These are phyloP conservation scores for Mus spretus DNA, from an alignment of 2,797 vertebrate genomes.

Conservation along the genomic window DNA sequence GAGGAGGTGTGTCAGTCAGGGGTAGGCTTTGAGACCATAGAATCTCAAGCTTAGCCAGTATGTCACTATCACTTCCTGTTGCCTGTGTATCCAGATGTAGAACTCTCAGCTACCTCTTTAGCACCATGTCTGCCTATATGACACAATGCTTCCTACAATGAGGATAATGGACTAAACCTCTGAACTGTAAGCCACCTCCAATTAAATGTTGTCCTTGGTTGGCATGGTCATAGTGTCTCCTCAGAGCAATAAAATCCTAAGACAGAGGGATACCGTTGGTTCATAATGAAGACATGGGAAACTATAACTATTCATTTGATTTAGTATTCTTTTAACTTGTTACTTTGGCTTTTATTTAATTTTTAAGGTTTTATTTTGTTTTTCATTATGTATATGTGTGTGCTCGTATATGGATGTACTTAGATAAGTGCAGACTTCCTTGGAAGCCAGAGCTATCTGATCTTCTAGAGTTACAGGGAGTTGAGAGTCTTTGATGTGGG, in stretches of 20 bases:
- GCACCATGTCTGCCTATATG: not conserved
- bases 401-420: no score
- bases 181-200: not conserved
- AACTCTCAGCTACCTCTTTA: not conserved
- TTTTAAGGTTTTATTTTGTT: not conserved
- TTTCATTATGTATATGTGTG: not conserved
- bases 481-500: not conserved
- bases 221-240: not conserved
- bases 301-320: conserved; percentile 53
- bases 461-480: not conserved
- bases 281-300: conserved; percentile 29
- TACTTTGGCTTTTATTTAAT: not conserved
- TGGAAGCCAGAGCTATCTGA: not conserved
- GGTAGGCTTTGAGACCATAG: not conserved
- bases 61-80: not conserved
- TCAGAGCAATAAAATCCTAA: not conserved
- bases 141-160: not conserved
- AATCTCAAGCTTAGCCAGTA: not conserved
- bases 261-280: not conserved
- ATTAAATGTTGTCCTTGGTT: not conserved
- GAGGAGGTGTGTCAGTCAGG: not conserved
- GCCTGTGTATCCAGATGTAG: not conserved
- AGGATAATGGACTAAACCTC: not conserved
- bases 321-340: conserved; percentile 51
- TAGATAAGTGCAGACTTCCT: not conserved